Conservation (phyloP, 2,888 invertebrate genomes). For the Pediacus dermestoides region DNA sequence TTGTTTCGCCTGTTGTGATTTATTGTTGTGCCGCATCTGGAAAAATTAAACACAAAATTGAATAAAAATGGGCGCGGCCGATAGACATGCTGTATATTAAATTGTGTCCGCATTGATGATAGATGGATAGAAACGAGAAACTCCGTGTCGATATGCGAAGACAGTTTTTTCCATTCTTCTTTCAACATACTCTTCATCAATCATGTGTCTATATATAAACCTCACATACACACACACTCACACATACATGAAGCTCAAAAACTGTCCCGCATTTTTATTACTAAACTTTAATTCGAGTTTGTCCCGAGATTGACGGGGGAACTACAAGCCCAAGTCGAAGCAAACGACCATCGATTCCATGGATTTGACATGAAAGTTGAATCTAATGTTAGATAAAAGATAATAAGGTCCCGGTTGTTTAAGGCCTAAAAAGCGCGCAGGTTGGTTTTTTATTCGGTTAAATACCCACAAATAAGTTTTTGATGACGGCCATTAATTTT, state of each 20-base stretch:
- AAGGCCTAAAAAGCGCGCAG: too few species aligned
- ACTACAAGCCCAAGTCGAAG: not conserved
- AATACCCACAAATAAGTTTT: slow-evolving; percentile 7
- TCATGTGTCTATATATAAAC: slow-evolving; percentile 33
- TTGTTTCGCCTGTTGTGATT: too few species aligned
- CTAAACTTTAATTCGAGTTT: slow-evolving; percentile 34
- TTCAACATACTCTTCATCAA: slow-evolving; percentile 41
- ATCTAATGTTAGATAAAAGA: slow-evolving; percentile 19
- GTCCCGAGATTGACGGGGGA: not conserved
- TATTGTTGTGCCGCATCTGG: too few species aligned
- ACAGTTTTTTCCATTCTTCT: slow-evolving; percentile 32
- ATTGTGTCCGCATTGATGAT: slow-evolving; percentile 41
- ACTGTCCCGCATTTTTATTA: slow-evolving; percentile 33
- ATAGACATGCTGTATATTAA: slow-evolving; percentile 41
- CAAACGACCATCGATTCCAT: slow-evolving; percentile 23
- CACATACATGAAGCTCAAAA: slow-evolving; percentile 1
- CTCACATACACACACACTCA: slow-evolving; percentile 2
- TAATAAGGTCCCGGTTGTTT: too few species aligned
- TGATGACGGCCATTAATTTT: slow-evolving; percentile 8
- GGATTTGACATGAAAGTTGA: slow-evolving; percentile 31
- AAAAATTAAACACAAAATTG: too few species aligned
- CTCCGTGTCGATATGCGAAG: slow-evolving; percentile 25
- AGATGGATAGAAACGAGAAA: slow-evolving; percentile 37
- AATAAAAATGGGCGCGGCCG: too few species aligned
- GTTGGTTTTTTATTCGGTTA: too few species aligned